Evolutionary conservation across 1,140 invertebrate species (phyloP).

Genomic region (Hyles vespertilio): DNA sequence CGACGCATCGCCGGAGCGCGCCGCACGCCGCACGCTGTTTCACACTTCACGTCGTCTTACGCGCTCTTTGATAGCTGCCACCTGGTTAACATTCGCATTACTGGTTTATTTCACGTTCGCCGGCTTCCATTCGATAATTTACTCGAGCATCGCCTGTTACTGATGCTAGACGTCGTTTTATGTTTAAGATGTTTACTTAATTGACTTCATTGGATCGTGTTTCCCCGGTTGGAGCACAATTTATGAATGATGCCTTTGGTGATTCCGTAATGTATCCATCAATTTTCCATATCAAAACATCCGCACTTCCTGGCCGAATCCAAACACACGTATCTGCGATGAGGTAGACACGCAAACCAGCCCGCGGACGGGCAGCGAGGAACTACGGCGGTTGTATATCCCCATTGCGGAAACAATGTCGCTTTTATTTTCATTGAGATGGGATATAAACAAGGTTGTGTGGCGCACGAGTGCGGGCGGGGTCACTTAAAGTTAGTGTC

Average conservation of each 20-base stretch:
- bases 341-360: no score
- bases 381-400: not conserved
- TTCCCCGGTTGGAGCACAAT: no score
- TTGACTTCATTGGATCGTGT: no score
- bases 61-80: slow-evolving; percentile 57
- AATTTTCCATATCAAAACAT: no score
- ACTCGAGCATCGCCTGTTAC: no score
- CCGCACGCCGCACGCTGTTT: slow-evolving; percentile 21
- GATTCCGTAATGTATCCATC: no score
- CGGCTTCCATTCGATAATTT: no score
- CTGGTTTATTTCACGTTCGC: not conserved
- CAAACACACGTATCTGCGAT: no score
- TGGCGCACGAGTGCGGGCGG: slow-evolving; percentile 58
- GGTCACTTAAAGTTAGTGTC: slow-evolving; percentile 72
- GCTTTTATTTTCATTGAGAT: slow-evolving; percentile 64
- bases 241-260: no score
- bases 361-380: not conserved
- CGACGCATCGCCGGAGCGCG: slow-evolving; percentile 10
- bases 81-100: slow-evolving; percentile 24
- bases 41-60: slow-evolving; percentile 28
- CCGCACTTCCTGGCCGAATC: no score
- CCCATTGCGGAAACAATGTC: slow-evolving; percentile 29
- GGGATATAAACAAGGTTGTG: slow-evolving; percentile 60
- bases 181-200: no score
- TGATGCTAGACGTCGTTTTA: no score